phyloP scores from a whole-genome alignment of 2,888 invertebrate species.

The Eupelmus urozonus region DNA sequence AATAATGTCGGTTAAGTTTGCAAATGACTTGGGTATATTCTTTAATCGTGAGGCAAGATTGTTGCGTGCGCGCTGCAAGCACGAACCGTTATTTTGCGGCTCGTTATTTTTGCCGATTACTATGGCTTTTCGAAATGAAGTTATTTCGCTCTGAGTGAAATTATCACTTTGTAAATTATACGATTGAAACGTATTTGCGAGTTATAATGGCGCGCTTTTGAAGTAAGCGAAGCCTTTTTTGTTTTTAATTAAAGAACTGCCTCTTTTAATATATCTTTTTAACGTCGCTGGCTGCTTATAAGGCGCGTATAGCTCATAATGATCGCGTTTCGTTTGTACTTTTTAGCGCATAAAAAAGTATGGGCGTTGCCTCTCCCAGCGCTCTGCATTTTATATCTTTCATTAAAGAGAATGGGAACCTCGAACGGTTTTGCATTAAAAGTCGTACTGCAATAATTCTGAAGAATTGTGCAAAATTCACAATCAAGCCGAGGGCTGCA shows the following conservation, averaged over 20 bases:
- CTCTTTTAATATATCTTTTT: constrained; percentile 8
- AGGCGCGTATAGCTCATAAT: not conserved
- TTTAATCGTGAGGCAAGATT: too few species aligned
- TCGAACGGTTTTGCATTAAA: constrained; percentile 13
- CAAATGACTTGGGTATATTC: too few species aligned
- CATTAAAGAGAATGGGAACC: constrained; percentile 8
- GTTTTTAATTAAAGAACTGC: constrained; percentile 14
- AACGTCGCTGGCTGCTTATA: constrained; percentile 1
- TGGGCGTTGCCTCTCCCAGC: constrained; percentile 31
- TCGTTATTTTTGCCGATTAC: too few species aligned
- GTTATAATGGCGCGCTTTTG: not conserved
- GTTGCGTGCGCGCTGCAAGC: too few species aligned
- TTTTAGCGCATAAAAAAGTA: constrained; percentile 5
- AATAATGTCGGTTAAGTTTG: too few species aligned
- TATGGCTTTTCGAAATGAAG: not conserved
- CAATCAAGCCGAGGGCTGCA: constrained; percentile 7
- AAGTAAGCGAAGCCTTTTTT: constrained; percentile 1
- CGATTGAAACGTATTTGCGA: too few species aligned
- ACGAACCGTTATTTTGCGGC: too few species aligned
- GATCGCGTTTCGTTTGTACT: not conserved
- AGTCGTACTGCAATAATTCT: constrained; percentile 10
- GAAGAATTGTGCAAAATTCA: constrained; percentile 2
- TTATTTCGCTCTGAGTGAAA: not conserved
- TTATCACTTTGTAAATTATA: not conserved
- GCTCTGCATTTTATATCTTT: constrained; percentile 1